Conservation (phyloP, 2,113 vertebrate genomes). For the Petrocephalus zakoni region DNA sequence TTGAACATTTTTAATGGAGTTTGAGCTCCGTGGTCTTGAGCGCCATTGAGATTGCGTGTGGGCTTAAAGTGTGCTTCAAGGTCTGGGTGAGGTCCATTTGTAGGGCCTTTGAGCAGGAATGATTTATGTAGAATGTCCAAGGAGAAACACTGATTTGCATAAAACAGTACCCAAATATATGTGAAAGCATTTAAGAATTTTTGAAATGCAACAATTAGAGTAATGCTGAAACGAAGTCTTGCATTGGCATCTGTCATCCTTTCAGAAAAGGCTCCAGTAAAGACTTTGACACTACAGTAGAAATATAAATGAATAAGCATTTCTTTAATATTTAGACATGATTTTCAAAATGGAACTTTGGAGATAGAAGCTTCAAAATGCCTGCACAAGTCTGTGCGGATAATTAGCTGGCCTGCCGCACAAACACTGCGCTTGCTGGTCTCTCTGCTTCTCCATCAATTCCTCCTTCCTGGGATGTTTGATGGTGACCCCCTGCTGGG, state of each 20-base stretch:
- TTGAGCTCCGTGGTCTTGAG: background rate
- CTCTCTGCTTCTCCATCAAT: background rate
- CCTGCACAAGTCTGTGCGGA: background rate
- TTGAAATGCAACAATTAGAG: background rate
- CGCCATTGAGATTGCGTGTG: background rate
- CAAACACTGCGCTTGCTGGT: background rate
- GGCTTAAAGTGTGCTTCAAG: background rate
- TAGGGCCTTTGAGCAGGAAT: background rate
- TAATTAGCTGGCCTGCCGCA: background rate
- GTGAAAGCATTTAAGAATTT: background rate
- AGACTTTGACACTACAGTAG: background rate
- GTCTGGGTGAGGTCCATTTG: background rate
- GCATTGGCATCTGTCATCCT: background rate
- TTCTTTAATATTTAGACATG: background rate
- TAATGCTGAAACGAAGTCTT: background rate
- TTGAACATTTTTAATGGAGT: background rate
- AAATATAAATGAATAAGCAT: background rate
- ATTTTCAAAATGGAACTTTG: background rate
- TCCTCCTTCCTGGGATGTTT: background rate
- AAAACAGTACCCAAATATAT: background rate
- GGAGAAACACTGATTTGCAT: background rate
- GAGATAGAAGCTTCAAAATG: background rate
- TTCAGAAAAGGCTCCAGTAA: background rate
- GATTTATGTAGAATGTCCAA: background rate
- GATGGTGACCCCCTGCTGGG: background rate